phyloP scores from a whole-genome alignment of 2,888 invertebrate genomes.

The Luperina testacea region DNA sequence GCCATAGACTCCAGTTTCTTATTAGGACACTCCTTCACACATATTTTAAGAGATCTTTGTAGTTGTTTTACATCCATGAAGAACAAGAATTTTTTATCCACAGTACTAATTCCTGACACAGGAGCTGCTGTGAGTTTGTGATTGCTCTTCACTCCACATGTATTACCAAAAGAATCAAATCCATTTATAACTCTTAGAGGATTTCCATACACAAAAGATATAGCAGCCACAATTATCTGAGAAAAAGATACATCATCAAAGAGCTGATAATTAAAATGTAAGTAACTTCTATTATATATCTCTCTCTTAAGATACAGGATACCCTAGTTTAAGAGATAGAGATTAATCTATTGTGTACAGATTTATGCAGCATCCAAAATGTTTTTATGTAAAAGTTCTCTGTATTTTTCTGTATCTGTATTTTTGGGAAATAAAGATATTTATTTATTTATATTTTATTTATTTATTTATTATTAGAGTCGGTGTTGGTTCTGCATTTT shows the following conservation, averaged over 20 bases:
- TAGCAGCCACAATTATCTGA: constrained; percentile 94
- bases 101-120: constrained; percentile 94
- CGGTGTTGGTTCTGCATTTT: no score
- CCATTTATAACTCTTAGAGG: constrained; percentile 96
- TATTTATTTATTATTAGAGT: no score
- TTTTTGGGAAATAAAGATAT: no score
- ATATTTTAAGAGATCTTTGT: constrained; percentile 94
- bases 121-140: constrained; percentile 93
- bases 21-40: constrained; percentile 96
- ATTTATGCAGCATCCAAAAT: no score
- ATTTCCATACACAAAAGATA: constrained; percentile 96
- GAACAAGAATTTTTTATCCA: constrained; percentile 94
- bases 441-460: no score
- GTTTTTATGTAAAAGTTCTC: no score
- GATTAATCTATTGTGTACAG: no score
- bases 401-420: no score
- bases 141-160: constrained; percentile 96
- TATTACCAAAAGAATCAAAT: constrained; percentile 98
- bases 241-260: constrained; percentile 25
- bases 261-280: background rate
- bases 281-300: no score
- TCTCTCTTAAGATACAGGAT: no score
- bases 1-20: constrained; percentile 90
- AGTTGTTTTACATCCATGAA: constrained; percentile 95
- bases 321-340: no score